These are phyloP conservation scores for Nestor notabilis DNA, from an alignment of 2,113 vertebrate species.

Conservation along the genomic window DNA sequence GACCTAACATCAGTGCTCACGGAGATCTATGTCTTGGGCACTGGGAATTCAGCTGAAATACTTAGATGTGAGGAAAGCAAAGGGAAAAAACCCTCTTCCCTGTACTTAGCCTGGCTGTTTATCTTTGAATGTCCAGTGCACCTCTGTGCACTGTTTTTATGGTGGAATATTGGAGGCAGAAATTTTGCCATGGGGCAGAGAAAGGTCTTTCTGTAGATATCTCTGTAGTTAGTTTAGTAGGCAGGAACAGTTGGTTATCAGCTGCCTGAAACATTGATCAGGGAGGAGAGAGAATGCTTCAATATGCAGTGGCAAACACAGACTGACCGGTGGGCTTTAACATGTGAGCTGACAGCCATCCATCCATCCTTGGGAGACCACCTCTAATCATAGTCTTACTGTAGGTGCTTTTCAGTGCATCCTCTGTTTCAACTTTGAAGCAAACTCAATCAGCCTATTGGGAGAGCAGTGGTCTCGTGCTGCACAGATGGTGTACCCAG, in stretches of 20 bases:
- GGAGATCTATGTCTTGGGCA: not conserved
- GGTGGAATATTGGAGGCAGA: not conserved
- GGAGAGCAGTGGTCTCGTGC: not conserved
- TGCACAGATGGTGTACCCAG: fast-evolving
- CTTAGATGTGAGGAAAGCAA: not conserved
- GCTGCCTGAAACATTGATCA: fast-evolving
- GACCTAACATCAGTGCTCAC: not conserved
- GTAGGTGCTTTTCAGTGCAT: not conserved
- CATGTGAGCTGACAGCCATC: fast-evolving
- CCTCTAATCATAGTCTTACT: too few species aligned
- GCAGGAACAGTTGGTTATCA: too few species aligned
- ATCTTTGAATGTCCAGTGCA: not conserved
- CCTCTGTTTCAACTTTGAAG: not conserved
- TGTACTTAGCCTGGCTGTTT: not conserved
- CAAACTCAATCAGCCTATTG: fast-evolving
- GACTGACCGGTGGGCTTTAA: not conserved
- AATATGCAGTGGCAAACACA: fast-evolving
- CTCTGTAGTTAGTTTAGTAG: not conserved
- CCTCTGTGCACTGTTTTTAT: not conserved
- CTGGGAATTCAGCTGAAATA: not conserved
- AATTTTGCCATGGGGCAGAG: not conserved
- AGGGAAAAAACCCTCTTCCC: not conserved
- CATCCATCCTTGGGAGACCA: not conserved
- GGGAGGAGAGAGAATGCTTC: not conserved
- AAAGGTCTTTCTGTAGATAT: not conserved